Evolutionary conservation across 2,113 vertebrate genomes (phyloP).

Genomic region (Actenoides hombroni): DNA sequence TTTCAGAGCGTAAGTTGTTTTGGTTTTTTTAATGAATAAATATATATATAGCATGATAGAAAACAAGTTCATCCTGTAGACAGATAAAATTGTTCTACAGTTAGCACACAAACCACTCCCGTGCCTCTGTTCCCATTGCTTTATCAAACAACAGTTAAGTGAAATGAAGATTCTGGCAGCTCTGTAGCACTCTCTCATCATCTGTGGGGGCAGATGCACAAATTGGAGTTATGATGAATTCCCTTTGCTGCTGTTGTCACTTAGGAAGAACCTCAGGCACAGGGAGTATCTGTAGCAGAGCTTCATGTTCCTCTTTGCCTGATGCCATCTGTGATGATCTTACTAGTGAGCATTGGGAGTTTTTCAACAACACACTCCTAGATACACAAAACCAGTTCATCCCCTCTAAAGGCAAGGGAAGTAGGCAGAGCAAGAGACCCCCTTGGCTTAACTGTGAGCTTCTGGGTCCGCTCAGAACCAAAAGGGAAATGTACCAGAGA

Average conservation of each 20-base stretch:
- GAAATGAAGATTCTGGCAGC: background rate
- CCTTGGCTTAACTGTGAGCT: too few relatives aligned
- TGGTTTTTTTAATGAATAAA: too few relatives aligned
- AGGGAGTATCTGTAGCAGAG: background rate
- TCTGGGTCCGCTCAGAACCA: too few relatives aligned
- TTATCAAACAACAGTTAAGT: background rate
- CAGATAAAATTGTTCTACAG: background rate
- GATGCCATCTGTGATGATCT: fast-evolving
- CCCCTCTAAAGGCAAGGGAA: too few relatives aligned
- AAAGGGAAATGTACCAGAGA: too few relatives aligned
- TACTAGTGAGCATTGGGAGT: too few relatives aligned
- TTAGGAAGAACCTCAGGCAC: background rate
- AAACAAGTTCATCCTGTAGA: background rate
- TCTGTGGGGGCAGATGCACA: background rate
- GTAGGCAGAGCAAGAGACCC: too few relatives aligned
- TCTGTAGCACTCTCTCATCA: background rate
- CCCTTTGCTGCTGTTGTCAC: background rate
- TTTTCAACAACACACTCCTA: too few relatives aligned
- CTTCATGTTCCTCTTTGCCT: background rate
- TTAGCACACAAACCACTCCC: background rate
- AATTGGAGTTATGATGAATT: background rate
- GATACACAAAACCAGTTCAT: too few relatives aligned
- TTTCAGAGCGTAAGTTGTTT: background rate
- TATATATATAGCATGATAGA: too few relatives aligned
- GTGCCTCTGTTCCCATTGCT: background rate